A percentile compares a stretch with the other conserved stretches of the same genome.
phyloP scores from a whole-genome alignment of 2,113 vertebrate species.

The Orthochromis indermauri region DNA sequence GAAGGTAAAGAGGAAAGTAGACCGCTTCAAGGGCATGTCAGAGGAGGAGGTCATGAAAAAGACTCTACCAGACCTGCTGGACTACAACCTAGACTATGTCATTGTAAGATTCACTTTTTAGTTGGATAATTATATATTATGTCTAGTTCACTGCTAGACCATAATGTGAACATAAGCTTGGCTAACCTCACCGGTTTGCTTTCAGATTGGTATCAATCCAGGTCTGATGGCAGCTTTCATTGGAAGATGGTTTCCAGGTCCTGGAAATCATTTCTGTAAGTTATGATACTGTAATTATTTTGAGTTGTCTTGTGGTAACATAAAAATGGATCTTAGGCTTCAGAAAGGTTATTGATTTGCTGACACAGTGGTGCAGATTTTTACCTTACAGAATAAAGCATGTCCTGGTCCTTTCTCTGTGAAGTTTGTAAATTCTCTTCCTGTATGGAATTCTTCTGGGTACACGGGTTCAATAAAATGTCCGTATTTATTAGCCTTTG shows the following conservation, averaged over 20 bases:
- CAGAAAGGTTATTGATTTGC: neutral
- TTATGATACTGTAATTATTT: neutral
- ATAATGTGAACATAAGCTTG: neutral
- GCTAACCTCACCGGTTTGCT: neutral
- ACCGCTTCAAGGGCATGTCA: conserved; percentile 94
- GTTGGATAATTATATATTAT: neutral
- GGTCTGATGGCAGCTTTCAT: conserved; percentile 97
- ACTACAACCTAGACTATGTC: conserved; percentile 92
- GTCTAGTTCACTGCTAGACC: neutral
- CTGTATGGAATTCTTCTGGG: neutral
- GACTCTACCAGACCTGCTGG: conserved; percentile 94
- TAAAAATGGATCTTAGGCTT: neutral
- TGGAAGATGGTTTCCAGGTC: conserved; percentile 95
- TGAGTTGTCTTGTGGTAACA: neutral
- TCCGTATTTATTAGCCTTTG: neutral
- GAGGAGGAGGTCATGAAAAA: conserved; percentile 95
- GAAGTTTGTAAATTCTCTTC: neutral
- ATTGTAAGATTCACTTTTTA: conserved; percentile 77
- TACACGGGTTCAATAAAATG: neutral
- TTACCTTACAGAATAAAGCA: neutral
- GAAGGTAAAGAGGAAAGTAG: conserved; percentile 92
- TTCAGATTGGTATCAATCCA: conserved; percentile 96
- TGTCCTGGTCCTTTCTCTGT: neutral
- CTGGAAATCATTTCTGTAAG: conserved; percentile 98
- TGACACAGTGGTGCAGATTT: neutral